Conservation (phyloP, 1,140 invertebrate genomes). For the Archivesica marissinica region DNA sequence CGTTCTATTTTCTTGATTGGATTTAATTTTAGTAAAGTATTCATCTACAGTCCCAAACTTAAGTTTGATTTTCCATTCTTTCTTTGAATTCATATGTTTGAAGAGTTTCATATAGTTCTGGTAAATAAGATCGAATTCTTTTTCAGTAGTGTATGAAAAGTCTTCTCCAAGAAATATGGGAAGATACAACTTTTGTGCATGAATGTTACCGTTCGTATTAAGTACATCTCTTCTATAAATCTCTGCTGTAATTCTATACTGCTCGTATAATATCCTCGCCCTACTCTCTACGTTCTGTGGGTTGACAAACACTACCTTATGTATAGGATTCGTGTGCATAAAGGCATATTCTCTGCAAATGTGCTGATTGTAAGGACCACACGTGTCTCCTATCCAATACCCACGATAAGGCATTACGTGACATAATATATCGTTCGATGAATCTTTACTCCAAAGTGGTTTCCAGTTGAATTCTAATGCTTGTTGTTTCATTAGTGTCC, state of each 20-base stretch:
- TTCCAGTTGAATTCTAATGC: constrained; percentile 96
- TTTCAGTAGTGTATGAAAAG: constrained; percentile 93
- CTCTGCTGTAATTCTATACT: constrained; percentile 81
- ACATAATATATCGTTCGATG: constrained; percentile 86
- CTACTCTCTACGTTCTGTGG: constrained; percentile 38
- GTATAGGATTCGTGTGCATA: constrained; percentile 88
- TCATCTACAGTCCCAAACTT: constrained; percentile 94
- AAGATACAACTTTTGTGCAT: constrained; percentile 92
- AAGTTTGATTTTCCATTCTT: constrained; percentile 91
- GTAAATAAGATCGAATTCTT: constrained; percentile 95
- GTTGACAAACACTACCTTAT: constrained; percentile 80
- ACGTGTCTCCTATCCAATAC: constrained; percentile 97
- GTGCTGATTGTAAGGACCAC: constrained; percentile 86
- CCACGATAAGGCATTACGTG: constrained; percentile 98
- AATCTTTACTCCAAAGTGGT: constrained; percentile 90
- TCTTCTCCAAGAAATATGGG: constrained; percentile 96
- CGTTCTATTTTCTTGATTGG: constrained; percentile 59
- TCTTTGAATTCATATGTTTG: constrained; percentile 93
- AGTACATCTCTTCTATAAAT: constrained; percentile 87
- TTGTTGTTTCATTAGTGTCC: constrained; percentile 91
- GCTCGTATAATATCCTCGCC: constrained; percentile 53
- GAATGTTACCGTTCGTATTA: constrained; percentile 88
- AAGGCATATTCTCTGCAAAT: constrained; percentile 99
- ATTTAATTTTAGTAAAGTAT: constrained; percentile 91
- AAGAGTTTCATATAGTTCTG: constrained; percentile 91